phyloP scores from a whole-genome alignment of 2,888 invertebrate genomes.

The Acrocyrtus sp. region DNA sequence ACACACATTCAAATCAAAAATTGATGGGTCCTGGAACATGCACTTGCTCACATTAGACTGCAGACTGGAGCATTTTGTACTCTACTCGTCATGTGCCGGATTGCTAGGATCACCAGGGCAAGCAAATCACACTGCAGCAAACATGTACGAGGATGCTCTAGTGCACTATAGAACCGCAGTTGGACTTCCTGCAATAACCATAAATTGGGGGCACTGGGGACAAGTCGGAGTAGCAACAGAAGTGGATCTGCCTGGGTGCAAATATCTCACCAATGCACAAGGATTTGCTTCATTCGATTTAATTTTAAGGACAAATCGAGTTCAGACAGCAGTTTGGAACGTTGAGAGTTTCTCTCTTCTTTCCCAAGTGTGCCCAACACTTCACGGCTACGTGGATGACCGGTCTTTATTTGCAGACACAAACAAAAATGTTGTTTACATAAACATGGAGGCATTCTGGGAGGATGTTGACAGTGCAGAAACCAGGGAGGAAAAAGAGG shows the following conservation, averaged over 20 bases:
- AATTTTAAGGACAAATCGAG: conserved; percentile 4
- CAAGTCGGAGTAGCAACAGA: conserved; percentile 34
- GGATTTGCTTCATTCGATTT: conserved; percentile 28
- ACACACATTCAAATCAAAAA: conserved; percentile 27
- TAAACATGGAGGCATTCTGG: conserved; percentile 30
- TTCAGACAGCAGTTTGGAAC: conserved; percentile 32
- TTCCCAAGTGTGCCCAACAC: neutral
- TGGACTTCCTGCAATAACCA: conserved; percentile 35
- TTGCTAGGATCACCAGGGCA: conserved; percentile 41
- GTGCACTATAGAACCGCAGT: conserved; percentile 29
- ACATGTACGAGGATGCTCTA: conserved; percentile 36
- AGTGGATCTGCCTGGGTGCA: conserved; percentile 6
- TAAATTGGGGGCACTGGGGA: conserved; percentile 51
- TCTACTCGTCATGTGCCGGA: conserved; percentile 36
- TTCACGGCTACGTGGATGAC: conserved; percentile 42
- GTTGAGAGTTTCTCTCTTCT: conserved; percentile 12
- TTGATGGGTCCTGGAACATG: conserved; percentile 47
- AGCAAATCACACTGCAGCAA: conserved; percentile 40
- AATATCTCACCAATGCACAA: conserved; percentile 1
- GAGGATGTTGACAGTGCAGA: conserved; percentile 24
- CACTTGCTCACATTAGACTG: conserved; percentile 28
- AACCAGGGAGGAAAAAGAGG: conserved; percentile 8
- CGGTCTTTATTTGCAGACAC: conserved; percentile 6
- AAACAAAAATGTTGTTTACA: neutral
- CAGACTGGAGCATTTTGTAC: conserved; percentile 45